Base-by-base conservation (phyloP, 2,797 vertebrate genomes). In the Fistularia tabacaria region DNA sequence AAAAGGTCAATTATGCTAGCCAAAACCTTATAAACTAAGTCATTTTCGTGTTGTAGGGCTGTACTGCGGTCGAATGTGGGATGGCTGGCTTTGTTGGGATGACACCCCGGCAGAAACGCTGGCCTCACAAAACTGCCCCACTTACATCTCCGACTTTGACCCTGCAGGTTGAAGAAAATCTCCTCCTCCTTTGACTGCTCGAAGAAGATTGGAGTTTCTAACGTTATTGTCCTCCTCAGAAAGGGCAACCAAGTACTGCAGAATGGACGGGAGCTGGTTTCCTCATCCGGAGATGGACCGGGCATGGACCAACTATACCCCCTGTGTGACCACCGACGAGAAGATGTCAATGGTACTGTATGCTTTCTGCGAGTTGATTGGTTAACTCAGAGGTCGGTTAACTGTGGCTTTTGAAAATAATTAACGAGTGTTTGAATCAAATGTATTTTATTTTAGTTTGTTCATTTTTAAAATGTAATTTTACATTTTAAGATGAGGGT, bases 11-110 rank as follows among this genome's bases (percentile, higher is more conserved):
- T 12, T 3, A 25, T 49, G 46, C 6, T 8, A 12, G 48, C 39
- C 14, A 11, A 39, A 36, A 14, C 0, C 4, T 1, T n/a, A 3
- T 13, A 36, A 15, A 44, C 38, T 0, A n/a, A 4, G 6, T 9
- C 1, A 3, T 40, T 56, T 11, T 10, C 9, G 13, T 51, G 56
- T 41, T 41, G 43, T 63, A 98, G 96, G 92, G 51, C 68, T 59
- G 0, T 92, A 88, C 67, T 99, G 96, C 80, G 91, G 92, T 66
- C 89, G 93, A 7, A 94, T 90, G 0, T 99, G 96, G 96, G 96
- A 99, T 0, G 95, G 96, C 14, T 95, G 93, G 94, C 57, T 97
- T 36, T 99, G 96, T 73, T 99, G 96, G 96, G 94, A 94, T 0
- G 94, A 97, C 36, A 93, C 96, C 0, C 91, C 92, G 0, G 93